A percentile compares a stretch with the other conserved stretches of the same genome.
Conservation (phyloP, 2,113 vertebrate species). For the Polyodon spathula region DNA sequence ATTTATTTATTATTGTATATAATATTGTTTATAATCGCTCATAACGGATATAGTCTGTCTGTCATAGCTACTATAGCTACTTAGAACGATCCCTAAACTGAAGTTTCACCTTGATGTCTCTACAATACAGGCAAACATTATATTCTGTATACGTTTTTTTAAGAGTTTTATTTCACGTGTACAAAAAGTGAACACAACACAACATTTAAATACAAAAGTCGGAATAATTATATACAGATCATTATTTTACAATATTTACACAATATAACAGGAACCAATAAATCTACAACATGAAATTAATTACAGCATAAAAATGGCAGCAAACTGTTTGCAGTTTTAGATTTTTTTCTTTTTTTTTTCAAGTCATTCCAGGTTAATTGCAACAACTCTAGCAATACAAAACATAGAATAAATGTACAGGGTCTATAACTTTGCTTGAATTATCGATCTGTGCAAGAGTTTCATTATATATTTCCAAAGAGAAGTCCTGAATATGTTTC, state of each 20-base stretch:
- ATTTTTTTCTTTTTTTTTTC: constrained; percentile 29
- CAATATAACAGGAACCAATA: constrained; percentile 28
- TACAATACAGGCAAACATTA: neutral
- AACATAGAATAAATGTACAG: too few species aligned
- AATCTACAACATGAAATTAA: constrained; percentile 20
- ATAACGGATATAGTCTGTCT: too few species aligned
- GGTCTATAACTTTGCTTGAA: too few species aligned
- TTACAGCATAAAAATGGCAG: neutral
- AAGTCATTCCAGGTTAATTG: constrained; percentile 55
- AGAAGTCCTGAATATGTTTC: too few species aligned
- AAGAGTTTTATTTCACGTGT: constrained; percentile 31
- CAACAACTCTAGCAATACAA: neutral
- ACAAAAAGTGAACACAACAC: constrained; percentile 12
- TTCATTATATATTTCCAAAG: too few species aligned
- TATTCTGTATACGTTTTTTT: neutral
- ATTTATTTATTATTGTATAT: too few species aligned
- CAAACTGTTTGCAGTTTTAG: neutral
- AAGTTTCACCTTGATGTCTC: too few species aligned
- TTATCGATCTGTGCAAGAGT: too few species aligned
- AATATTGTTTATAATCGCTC: too few species aligned
- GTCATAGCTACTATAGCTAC: too few species aligned
- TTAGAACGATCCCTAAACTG: too few species aligned
- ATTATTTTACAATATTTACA: constrained; percentile 30
- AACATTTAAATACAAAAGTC: constrained; percentile 31
- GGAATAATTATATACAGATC: constrained; percentile 17